Percentiles rank a stretch among this genome's conserved stretches.
phyloP scores from a whole-genome alignment of 2,113 vertebrate species.

The Sorex araneus region DNA sequence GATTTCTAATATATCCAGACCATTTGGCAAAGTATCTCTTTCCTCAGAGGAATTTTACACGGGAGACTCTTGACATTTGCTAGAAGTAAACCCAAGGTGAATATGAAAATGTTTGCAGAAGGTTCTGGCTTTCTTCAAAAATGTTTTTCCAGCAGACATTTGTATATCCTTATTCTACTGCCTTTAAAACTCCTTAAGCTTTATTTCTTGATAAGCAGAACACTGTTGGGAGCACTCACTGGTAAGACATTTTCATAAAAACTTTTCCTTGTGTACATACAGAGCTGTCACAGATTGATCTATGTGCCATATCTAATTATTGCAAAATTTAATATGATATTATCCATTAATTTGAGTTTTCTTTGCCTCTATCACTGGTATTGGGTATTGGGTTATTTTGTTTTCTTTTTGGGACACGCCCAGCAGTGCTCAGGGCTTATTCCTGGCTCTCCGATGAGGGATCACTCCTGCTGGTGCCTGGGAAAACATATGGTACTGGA shows the following conservation, averaged over 20 bases:
- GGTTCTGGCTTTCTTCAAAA: conserved; percentile 61
- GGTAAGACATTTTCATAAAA: conserved; percentile 40
- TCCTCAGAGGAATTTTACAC: conserved; percentile 45
- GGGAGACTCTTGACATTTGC: conserved; percentile 40
- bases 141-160: conserved; percentile 43
- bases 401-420: too few relatives aligned
- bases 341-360: neutral
- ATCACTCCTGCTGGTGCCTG: too few relatives aligned
- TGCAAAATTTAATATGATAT: neutral
- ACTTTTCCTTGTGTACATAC: neutral
- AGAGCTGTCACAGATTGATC: neutral
- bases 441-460: too few relatives aligned
- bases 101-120: conserved; percentile 55
- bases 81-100: conserved; percentile 67
- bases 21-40: conserved; percentile 58
- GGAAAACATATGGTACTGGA: too few relatives aligned
- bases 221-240: conserved; percentile 5
- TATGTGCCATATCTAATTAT: conserved; percentile 25
- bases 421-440: too few relatives aligned
- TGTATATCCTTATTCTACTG: conserved; percentile 46
- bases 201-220: conserved; percentile 48
- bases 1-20: conserved; percentile 59
- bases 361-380: neutral
- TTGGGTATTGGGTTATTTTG: neutral
- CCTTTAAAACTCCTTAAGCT: conserved; percentile 35